Base-by-base conservation (phyloP, 2,113 vertebrate species). In the Brienomyrus brachyistius region DNA sequence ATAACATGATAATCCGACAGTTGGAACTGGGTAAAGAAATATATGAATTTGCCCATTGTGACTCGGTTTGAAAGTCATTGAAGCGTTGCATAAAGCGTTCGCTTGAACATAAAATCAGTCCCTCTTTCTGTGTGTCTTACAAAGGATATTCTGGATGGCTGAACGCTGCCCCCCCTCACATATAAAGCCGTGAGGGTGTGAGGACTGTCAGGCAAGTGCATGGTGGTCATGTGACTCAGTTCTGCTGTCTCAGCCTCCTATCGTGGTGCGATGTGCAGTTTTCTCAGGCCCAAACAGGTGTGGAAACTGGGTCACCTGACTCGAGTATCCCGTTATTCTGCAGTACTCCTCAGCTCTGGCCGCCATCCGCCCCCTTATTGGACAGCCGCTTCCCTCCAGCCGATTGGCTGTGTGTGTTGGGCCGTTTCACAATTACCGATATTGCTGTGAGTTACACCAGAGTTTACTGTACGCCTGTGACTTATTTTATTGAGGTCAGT, bases 281-380 rank as follows among this genome's bases (percentile, higher is more conserved):
- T 80, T 88, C 4, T 59, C 86, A 45, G 86, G 86, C 54, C 10
- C 86, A 62, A 31, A 52, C 86, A 88, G 86, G 86, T 88, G 86
- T 88, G 54, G 54, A 88, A 88, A 62, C 86, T 88, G 86, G 54
- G 86, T 59, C 86, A 45, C 31, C n/a, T 88, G 51, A 88, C 86
- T 87, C 23, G 11, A 59, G 86, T 17, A 10, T 59, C 5, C 35
- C 31, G 10, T 88, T 59, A 88, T 59, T 52, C 47, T n/a, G 82
- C 82, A 85, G 82, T 86, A 54, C 3, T 84, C 21, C 82, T 48
- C 82, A 45, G 82, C 82, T 84, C 10, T 86, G 85, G n/a, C 85
- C 27, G 0, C 85, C 45, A 31, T 86, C 47, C 27, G 27, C 27
- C 13, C n/a, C 7, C 50, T 86, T 17, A 88, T 50, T 27, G 31